Evolutionary conservation across 1,140 invertebrate genomes (phyloP), one percentile per base, ranked within the genome.

Genomic region (Temnothorax longispinosus): DNA sequence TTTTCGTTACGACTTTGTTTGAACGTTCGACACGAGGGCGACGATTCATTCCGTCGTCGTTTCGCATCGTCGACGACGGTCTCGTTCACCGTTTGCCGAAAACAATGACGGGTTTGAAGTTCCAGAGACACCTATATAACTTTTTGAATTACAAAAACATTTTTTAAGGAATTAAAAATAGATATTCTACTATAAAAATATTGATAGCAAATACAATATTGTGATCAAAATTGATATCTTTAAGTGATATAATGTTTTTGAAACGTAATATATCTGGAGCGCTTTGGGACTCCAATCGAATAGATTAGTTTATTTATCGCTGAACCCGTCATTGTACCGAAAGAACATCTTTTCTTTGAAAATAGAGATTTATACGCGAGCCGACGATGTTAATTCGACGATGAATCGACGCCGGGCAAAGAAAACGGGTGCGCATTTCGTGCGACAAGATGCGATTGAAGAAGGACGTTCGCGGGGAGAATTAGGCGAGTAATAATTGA

Each of bases 1-100:
- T 21, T 90, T 91, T 85, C 78, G 85, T 91, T 87, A 74, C 54
- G 82, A 54, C 38, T 89, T 76, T 77, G 58, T 80, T 75, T 69
- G 75, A 62, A 21, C 35, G 65, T 74, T 65, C 27, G 60, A 74
- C 50, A 54, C 54, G 56, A 27, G 13, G 65, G 38, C 18, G 54
- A 75, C 35, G 60, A 74, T 82, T 82, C 69, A 41, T 58, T n/a
- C n/a, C 27, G 54, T 60, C 27, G 54, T 60, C 41, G 47, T 54
- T 54, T 18, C 6, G 32, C 52, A 32, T 27, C 52, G 67, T 50
- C 50, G 71, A 54, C 50, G 41, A n/a, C 6, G 75, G 38, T 64
- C 56, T 8, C 38, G 21, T 32, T 62, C 7, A 44, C 8, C 7
- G 18, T 47, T 6, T 21, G 21, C 11, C 3, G 13, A 7, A 32